Percentiles rank a stretch among this genome's conserved stretches.
Evolutionary conservation across 2,113 vertebrate species (phyloP).

Genomic region (Nothocercus julius): DNA sequence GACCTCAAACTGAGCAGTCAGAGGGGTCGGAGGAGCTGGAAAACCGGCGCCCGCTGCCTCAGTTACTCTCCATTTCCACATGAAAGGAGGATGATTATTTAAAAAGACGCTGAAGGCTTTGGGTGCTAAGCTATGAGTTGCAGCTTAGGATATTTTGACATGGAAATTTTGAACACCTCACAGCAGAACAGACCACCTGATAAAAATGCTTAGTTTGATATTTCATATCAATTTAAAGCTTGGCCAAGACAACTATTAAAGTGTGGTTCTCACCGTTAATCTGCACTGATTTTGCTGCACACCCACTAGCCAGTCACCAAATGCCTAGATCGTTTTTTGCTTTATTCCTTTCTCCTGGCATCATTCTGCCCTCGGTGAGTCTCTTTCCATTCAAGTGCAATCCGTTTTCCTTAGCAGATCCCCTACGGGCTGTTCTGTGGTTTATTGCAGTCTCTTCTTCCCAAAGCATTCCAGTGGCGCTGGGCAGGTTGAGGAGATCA

Average conservation of each 20-base stretch:
- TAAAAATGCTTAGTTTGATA: neutral
- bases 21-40: neutral
- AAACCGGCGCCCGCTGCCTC: neutral
- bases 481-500: neutral
- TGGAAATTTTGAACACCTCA: neutral
- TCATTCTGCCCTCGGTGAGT: neutral
- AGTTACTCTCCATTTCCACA: neutral
- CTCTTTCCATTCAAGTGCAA: neutral
- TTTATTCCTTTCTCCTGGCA: neutral
- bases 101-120: neutral
- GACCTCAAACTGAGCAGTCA: neutral
- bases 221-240: neutral
- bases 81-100: neutral
- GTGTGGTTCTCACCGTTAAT: neutral
- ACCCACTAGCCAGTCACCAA: neutral
- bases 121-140: neutral
- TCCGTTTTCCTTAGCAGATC: neutral
- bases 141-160: neutral
- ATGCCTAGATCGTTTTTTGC: neutral
- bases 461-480: neutral
- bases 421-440: neutral
- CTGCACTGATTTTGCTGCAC: neutral
- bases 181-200: neutral
- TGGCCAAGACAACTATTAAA: neutral
- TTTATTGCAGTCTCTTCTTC: neutral